Conservation (phyloP, 1,140 invertebrate species). For the Hycleus cichorii region DNA sequence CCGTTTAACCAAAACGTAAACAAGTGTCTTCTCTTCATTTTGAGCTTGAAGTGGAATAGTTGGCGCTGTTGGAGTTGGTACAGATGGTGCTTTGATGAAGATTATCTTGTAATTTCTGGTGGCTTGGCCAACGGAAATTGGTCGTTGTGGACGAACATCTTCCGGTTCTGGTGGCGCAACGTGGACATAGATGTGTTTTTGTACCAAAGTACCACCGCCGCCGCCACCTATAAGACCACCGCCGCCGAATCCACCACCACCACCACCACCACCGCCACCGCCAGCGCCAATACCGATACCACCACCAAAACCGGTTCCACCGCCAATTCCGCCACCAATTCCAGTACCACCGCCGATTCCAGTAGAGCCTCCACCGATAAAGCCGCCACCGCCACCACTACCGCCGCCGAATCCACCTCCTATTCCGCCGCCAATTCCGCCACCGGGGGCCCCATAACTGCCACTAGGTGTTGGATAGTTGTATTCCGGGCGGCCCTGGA, state of each 20-base stretch:
- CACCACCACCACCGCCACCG: constrained; percentile 2
- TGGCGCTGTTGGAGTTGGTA: constrained; percentile 65
- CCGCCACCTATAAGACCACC: constrained; percentile 15
- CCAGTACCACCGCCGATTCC: constrained; percentile 1
- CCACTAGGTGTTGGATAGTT: constrained; percentile 36
- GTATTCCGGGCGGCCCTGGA: constrained; percentile 33
- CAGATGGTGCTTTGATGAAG: constrained; percentile 79
- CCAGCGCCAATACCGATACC: neutral
- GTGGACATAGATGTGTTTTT: constrained; percentile 74
- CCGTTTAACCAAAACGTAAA: constrained; percentile 81
- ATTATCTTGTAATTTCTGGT: constrained; percentile 86
- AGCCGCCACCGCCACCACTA: neutral
- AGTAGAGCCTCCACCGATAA: neutral
- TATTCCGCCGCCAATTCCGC: constrained; percentile 46
- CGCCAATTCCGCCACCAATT: neutral
- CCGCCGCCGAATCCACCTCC: constrained; percentile 15
- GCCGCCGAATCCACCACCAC: constrained; percentile 21
- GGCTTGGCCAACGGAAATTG: constrained; percentile 49
- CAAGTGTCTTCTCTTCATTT: constrained; percentile 81
- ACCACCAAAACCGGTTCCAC: constrained; percentile 3
- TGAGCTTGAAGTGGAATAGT: constrained; percentile 54
- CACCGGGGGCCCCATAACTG: constrained; percentile 40
- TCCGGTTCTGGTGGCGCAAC: constrained; percentile 62
- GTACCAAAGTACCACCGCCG: constrained; percentile 38
- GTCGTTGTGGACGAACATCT: constrained; percentile 51